A percentile compares a stretch with the other conserved stretches of the same genome.
phyloP scores from a whole-genome alignment of 2,888 invertebrate genomes.

The Sicus ferrugineus region DNA sequence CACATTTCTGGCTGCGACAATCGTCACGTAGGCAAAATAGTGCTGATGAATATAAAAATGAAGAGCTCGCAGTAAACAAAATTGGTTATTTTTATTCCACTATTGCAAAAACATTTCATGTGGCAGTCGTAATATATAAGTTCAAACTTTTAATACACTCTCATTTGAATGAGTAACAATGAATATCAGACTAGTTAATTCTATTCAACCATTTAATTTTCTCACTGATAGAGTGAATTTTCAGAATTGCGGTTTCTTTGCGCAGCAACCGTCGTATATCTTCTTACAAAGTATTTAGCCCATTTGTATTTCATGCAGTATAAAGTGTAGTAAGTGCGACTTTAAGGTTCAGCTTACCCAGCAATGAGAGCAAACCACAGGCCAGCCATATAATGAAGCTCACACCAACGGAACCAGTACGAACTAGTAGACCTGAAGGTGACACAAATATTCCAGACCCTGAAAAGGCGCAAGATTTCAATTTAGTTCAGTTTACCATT shows the following conservation, averaged over 20 bases:
- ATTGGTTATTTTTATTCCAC: no score
- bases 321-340: neutral
- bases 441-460: constrained; percentile 99
- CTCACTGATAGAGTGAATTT: no score
- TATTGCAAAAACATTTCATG: no score
- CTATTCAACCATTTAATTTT: no score
- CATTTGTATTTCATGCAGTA: neutral
- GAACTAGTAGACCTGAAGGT: constrained; percentile 91
- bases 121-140: no score
- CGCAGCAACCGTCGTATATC: no score
- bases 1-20: neutral
- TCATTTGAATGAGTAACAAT: no score
- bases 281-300: neutral
- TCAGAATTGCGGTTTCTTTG: no score
- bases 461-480: constrained; percentile 56
- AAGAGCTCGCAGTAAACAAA: no score
- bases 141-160: no score
- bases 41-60: no score
- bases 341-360: constrained; percentile 71
- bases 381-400: constrained; percentile 95
- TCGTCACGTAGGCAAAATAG: neutral
- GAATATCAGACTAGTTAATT: no score
- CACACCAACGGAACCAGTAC: constrained; percentile 93
- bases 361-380: constrained; percentile 88
- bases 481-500: neutral